Base-by-base conservation (phyloP, 1,140 invertebrate genomes). In the Caenorhabditis latens region DNA sequence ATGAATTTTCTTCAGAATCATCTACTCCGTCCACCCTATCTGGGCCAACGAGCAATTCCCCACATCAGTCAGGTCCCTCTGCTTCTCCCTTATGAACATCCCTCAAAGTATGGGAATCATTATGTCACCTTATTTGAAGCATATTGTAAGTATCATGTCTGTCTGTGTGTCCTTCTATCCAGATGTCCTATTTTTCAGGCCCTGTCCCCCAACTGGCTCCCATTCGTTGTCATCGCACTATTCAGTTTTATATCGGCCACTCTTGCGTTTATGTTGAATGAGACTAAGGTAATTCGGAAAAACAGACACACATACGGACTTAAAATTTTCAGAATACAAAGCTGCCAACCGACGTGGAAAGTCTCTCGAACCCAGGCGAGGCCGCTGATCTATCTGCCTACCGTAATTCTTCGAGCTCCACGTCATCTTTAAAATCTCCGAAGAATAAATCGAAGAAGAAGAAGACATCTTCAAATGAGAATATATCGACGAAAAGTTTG, bases 21-120 rank as follows among this genome's bases (percentile, higher is more conserved):
- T 79, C 19, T 79, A 79, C 71, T 79, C 71, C 53, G 71, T 79
- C n/a, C 71, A 79, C n/a, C 71, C 71, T 0, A 79, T 79, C n/a
- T 79, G 71, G 71, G 71, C 71, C 8, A 79, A 42, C 19, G 71
- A 79, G 24, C 71, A 79, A 53, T 79, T 79, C 21, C 71, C 71
- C 13, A 79, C 71, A 11, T 79, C 71, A 5, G 71, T 79, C 19
- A 43, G 71, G 24, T 79, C 71, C 0, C 71, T 79, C 5, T 79
- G 71, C n/a, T 79, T 79, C 14, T 79, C 71, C 7, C 46, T 79
- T 9, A 79, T 79, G 71, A 79, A 79, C 24, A 24, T 79, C 19
- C 71, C 71, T 9, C 71, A 79, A 53, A 79, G 71, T 79, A 50
- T 79, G 19, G 71, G 71, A 50, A 79, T 79, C 16, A 79, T 79